Base-by-base conservation (phyloP, 2,888 invertebrate species). In the Rhabditoides inermis region DNA sequence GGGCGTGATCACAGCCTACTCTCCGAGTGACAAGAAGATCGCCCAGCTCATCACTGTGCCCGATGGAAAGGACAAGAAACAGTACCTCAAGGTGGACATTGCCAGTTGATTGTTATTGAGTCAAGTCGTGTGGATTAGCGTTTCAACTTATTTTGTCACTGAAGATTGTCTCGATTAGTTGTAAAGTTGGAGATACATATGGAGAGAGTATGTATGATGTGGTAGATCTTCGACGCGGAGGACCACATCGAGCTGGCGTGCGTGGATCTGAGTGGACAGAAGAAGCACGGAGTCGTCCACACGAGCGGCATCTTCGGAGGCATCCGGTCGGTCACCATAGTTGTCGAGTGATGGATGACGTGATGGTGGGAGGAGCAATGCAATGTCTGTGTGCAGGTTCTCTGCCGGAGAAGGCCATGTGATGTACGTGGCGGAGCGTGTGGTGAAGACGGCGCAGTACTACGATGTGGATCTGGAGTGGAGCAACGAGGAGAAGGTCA, bases 391-490 rank as follows among this genome's bases (percentile, higher is more conserved):
- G n/a, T n/a, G n/a, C n/a, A n/a, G 58, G 3, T 75, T 69, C 58
- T 73, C 72, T 5, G 47, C 61, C 37, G 68, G 65, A 20, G 73
- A 70, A 46, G 70, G 71, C 12, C 67, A 71, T 39, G 52, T 75
- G 6, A 49, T 75, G 47, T 75, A 71, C 53, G 60, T 68, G 18
- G 75, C 75, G 6, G 75, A 75, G 51, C 54, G 60, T 25, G 50
- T 56, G 23, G 42, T 15, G 15, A 75, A 73, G 52, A 45, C 58
- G n/a, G 45, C 68, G 0, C 57, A 69, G 18, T 73, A 59, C 56
- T 72, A 67, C 53, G 73, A 73, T 45, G 69, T 58, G 3, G 73
- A 73, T 49, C 40, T 73, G 26, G 70, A 73, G 36, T 73, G 69
- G 68, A 61, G 62, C 28, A 64, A 71, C 32, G 68, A 70, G 25